Percentiles rank a stretch among this genome's conserved stretches.
Evolutionary conservation across 2,113 vertebrate species (phyloP).

Genomic region (Athene noctua): DNA sequence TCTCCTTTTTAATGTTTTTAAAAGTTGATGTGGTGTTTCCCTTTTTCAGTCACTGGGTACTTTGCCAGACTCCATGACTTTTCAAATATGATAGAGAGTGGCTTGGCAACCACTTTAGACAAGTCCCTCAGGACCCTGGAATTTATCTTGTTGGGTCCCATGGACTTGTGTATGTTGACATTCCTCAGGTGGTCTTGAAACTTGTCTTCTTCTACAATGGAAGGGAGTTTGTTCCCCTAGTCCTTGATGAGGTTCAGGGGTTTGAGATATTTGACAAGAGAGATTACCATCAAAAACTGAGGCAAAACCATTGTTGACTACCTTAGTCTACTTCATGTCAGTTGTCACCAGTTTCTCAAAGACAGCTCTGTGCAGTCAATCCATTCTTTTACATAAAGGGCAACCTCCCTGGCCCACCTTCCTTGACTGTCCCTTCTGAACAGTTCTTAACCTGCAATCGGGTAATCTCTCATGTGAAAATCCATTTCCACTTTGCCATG

Average conservation of each 20-base stretch:
- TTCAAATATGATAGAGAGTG: neutral
- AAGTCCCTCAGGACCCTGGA: neutral
- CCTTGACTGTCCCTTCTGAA: neutral
- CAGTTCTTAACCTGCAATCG: neutral
- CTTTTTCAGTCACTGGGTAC: neutral
- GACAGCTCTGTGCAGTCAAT: neutral
- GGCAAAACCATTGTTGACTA: neutral
- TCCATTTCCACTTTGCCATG: neutral
- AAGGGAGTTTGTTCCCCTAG: neutral
- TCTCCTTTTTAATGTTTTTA: neutral
- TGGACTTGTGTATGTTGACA: neutral
- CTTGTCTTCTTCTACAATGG: neutral
- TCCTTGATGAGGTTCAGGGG: neutral
- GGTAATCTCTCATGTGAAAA: neutral
- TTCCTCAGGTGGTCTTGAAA: neutral
- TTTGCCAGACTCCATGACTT: neutral
- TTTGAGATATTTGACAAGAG: neutral
- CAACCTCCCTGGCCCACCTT: neutral
- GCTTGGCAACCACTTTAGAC: neutral
- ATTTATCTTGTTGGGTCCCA: neutral
- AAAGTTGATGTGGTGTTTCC: neutral
- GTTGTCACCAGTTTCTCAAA: neutral
- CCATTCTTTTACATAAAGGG: neutral
- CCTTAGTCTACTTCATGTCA: neutral
- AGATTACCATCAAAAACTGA: neutral